Base-by-base conservation (phyloP, 2,113 vertebrate genomes). In the Pachypanchax playfairii region DNA sequence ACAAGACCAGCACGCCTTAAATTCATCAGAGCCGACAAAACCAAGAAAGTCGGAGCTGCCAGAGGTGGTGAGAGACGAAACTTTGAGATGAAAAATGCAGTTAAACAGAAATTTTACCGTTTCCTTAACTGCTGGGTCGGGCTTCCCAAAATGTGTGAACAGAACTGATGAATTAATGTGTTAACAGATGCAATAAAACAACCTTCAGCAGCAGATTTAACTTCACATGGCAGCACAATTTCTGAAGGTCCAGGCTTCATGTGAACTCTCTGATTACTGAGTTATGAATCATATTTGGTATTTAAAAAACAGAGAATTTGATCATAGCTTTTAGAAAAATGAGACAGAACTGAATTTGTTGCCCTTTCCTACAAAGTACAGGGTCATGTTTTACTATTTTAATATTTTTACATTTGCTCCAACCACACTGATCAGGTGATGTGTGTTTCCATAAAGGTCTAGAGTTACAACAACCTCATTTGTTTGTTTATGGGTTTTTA, bases 161-260 rank as follows among this genome's bases (percentile, higher is more conserved):
- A 80, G 43, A 56, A 1, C 48, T 80, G 85, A 85, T 80, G 59
- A 71, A 81, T 83, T 56, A 76, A 20, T 46, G 56, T 51, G 72
- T 31, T 75, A 75, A 83, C 51, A 10, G 82, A 85, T 50, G 39
- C 54, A 81, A 70, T 75, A 66, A 53, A 58, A 36, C 2, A 4
- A 41, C 22, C 57, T 75, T 84, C 73, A 73, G 48, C 78, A 52
- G 82, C 52, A 49, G 61, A 79, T 77, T 64, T 60, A 64, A 58
- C 47, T 47, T 25, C 35, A 66, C 55, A 50, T 62, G 68, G 52
- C 47, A 73, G 54, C 2, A 15, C 47, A 62, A 60, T 75, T 67
- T 57, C 44, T 49, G 14, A 63, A 41, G 49, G 67, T 53, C 31
- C 47, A 77, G 48, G 38, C 26, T 51, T 33, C 17, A 56, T 43